Evolutionary conservation across 2,797 vertebrate species (phyloP).

Genomic region (Chelmon rostratus): DNA sequence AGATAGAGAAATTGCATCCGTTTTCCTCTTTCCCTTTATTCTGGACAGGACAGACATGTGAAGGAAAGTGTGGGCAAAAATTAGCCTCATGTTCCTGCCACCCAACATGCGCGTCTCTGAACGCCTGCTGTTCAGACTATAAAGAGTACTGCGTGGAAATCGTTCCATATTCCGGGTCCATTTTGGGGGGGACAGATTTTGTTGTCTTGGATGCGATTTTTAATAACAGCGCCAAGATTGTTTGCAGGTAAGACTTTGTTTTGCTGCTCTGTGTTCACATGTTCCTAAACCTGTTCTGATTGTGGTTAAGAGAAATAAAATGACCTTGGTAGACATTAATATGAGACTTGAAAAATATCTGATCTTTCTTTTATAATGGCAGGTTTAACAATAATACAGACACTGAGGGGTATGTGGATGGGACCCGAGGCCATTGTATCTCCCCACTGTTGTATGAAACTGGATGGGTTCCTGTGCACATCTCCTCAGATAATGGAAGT

Average conservation of each 20-base stretch:
- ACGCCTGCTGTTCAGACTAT: constrained; percentile 89
- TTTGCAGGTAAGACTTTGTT: constrained; percentile 87
- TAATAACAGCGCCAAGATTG: constrained; percentile 62
- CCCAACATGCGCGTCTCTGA: constrained; percentile 86
- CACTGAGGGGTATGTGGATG: constrained; percentile 87
- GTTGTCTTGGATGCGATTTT: constrained; percentile 79
- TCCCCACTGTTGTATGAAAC: constrained; percentile 92
- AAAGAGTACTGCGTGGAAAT: constrained; percentile 87
- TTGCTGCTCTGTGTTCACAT: neutral
- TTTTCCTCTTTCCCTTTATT: neutral
- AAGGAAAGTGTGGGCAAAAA: constrained; percentile 82
- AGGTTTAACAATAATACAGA: constrained; percentile 86
- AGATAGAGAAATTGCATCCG: neutral
- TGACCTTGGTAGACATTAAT: neutral
- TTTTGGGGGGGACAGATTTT: constrained; percentile 92
- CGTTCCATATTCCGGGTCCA: constrained; percentile 89
- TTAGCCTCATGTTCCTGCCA: constrained; percentile 89
- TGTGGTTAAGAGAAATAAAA: neutral
- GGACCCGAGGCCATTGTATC: constrained; percentile 87
- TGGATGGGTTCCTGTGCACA: constrained; percentile 88
- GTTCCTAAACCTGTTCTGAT: neutral
- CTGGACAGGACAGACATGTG: constrained; percentile 86
- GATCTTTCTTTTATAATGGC: constrained; percentile 10
- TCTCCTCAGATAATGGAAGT: constrained; percentile 87
- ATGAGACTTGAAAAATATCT: neutral